Percentiles rank a stretch among this genome's conserved stretches.
phyloP scores from a whole-genome alignment of 1,140 invertebrate genomes.

The Mesaphorura yosii region DNA sequence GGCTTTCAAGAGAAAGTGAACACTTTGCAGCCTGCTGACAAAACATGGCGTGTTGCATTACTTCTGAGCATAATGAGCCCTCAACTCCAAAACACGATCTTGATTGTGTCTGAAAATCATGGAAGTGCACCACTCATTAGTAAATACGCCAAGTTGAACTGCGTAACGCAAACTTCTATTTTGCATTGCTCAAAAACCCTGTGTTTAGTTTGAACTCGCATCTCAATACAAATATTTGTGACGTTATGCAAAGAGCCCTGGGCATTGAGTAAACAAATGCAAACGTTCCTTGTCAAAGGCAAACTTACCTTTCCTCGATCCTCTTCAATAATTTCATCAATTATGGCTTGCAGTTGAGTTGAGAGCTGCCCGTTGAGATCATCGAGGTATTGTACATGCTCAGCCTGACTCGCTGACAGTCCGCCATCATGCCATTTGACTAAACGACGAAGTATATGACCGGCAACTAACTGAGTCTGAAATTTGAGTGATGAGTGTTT shows the following conservation, averaged over 20 bases:
- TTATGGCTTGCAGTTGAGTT: conserved; percentile 41
- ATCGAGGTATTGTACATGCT: conserved; percentile 50
- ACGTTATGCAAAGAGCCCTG: background rate
- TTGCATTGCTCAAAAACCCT: background rate
- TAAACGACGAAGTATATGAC: conserved; percentile 49
- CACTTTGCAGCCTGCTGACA: conserved; percentile 52
- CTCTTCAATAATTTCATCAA: conserved; percentile 50
- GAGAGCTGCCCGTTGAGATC: conserved; percentile 45
- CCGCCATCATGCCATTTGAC: conserved; percentile 46
- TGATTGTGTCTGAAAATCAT: conserved; percentile 31
- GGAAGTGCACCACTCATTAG: background rate
- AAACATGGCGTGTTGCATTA: conserved; percentile 52
- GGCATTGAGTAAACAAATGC: background rate
- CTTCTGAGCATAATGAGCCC: conserved; percentile 49
- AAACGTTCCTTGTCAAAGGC: background rate
- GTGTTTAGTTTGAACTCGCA: too few relatives aligned
- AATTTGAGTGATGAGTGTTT: conserved; percentile 14
- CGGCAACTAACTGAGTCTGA: conserved; percentile 47
- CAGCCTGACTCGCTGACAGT: conserved; percentile 40
- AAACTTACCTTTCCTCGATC: conserved; percentile 34
- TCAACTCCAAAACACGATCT: conserved; percentile 42
- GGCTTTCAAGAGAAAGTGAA: conserved; percentile 48
- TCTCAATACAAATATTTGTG: background rate
- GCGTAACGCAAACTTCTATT: too few relatives aligned
- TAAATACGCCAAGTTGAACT: too few relatives aligned